phyloP scores from a whole-genome alignment of 2,797 vertebrate species.

The Thripadectes ignobilis region DNA sequence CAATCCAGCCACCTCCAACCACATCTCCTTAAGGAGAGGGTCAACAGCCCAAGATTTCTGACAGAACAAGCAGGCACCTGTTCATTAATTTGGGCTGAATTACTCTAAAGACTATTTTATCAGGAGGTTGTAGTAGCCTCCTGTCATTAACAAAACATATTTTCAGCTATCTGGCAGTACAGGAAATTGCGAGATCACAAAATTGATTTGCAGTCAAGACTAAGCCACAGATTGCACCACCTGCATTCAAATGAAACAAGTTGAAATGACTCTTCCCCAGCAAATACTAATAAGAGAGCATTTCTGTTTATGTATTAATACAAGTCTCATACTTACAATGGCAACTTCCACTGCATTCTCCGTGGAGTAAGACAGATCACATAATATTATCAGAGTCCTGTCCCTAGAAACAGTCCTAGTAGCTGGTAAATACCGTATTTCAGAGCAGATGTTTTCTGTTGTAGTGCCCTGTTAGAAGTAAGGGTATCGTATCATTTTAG shows the following conservation, averaged over 20 bases:
- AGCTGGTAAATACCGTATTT: slow-evolving; percentile 89
- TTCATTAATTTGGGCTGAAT: not conserved
- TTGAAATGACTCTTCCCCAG: not conserved
- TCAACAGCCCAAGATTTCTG: not conserved
- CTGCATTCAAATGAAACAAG: not conserved
- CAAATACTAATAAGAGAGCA: not conserved
- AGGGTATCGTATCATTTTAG: not conserved
- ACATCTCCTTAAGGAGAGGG: not conserved
- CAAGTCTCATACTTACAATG: slow-evolving; percentile 80
- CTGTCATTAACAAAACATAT: not conserved
- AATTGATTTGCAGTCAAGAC: not conserved
- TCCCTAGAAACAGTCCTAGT: slow-evolving; percentile 85
- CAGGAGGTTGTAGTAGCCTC: not conserved
- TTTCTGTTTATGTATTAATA: not conserved
- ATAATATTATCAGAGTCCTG: slow-evolving; percentile 86
- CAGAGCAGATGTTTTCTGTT: slow-evolving; percentile 90
- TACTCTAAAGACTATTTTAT: not conserved
- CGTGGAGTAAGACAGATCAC: slow-evolving; percentile 85
- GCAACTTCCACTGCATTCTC: slow-evolving; percentile 89
- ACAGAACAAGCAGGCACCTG: not conserved
- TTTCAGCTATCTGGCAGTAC: not conserved
- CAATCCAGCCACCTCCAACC: not conserved
- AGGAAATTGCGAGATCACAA: not conserved
- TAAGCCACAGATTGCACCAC: not conserved
- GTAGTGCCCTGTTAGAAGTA: slow-evolving; percentile 87